These are phyloP conservation scores for Conus betulinus DNA, from an alignment of 1,140 invertebrate genomes.

Conservation along the genomic window DNA sequence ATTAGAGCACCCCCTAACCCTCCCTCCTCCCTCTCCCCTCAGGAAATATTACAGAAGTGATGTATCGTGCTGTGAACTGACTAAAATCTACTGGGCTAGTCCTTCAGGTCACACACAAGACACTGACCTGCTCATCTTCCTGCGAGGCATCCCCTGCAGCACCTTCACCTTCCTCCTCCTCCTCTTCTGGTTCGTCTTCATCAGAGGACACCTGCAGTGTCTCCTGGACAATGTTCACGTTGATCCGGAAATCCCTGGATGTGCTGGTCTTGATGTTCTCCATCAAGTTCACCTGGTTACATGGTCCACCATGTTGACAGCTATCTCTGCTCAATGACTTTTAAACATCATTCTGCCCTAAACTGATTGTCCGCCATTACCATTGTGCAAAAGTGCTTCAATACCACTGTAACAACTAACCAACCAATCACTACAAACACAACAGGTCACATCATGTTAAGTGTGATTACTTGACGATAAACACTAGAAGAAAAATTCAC, in stretches of 20 bases:
- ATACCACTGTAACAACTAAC: no score
- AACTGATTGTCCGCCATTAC: no score
- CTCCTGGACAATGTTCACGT: conserved; percentile 66
- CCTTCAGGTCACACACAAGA: background rate
- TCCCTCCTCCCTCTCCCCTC: no score
- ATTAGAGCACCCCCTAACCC: no score
- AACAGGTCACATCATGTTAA: no score
- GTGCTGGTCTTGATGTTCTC: conserved; percentile 76
- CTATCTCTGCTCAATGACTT: background rate
- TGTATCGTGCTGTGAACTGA: background rate
- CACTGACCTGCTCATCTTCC: conserved; percentile 25
- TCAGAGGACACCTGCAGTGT: conserved; percentile 56
- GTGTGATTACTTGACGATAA: no score
- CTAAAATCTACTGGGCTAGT: background rate
- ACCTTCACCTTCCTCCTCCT: conserved; percentile 37
- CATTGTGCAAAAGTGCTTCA: no score
- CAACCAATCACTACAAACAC: no score
- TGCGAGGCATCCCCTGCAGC: background rate
- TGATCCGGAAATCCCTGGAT: conserved; percentile 77
- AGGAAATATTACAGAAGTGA: background rate
- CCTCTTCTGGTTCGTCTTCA: conserved; percentile 41
- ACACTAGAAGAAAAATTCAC: no score
- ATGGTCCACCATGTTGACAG: conserved; percentile 50
- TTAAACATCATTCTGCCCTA: no score
- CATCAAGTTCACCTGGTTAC: conserved; percentile 73